Evolutionary conservation across 2,888 invertebrate species (phyloP).

Genomic region (Drosophila koepferae): DNA sequence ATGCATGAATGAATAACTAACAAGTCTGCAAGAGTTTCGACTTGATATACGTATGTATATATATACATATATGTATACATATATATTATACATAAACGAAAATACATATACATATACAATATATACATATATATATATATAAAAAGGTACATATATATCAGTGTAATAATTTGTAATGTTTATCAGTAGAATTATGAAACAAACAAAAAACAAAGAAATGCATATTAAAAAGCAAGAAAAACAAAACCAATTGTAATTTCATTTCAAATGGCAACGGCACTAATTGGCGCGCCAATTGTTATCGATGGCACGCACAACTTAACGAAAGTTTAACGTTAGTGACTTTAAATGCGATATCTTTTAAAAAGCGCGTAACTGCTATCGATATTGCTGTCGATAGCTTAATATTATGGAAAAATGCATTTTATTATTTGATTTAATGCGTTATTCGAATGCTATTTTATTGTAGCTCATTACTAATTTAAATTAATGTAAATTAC

Average conservation of each 20-base stretch:
- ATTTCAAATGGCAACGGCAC: slow-evolving; percentile 15
- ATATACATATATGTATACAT: background rate
- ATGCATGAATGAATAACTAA: slow-evolving; percentile 58
- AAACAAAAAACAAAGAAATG: slow-evolving; percentile 31
- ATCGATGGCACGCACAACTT: background rate
- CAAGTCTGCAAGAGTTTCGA: slow-evolving; percentile 60
- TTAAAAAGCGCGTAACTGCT: background rate
- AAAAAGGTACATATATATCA: slow-evolving; percentile 66
- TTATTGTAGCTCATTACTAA: slow-evolving; percentile 7
- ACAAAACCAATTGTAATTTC: slow-evolving; percentile 26
- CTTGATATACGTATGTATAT: slow-evolving; percentile 33
- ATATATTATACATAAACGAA: slow-evolving; percentile 32
- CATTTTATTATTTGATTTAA: background rate
- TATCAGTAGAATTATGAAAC: slow-evolving; percentile 72
- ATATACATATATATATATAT: slow-evolving; percentile 66
- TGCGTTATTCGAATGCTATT: slow-evolving; percentile 4
- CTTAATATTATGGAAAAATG: background rate
- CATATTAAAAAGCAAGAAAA: slow-evolving; percentile 45
- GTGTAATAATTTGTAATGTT: slow-evolving; percentile 78
- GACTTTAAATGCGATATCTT: no score
- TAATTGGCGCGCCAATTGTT: slow-evolving; percentile 11
- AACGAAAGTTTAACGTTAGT: slow-evolving; percentile 6
- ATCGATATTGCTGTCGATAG: background rate
- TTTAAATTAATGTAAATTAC: slow-evolving; percentile 2
- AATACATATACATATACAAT: slow-evolving; percentile 71